These are phyloP conservation scores for Pristionchus exspectatus DNA, from an alignment of 2,888 invertebrate species.

Conservation along the genomic window DNA sequence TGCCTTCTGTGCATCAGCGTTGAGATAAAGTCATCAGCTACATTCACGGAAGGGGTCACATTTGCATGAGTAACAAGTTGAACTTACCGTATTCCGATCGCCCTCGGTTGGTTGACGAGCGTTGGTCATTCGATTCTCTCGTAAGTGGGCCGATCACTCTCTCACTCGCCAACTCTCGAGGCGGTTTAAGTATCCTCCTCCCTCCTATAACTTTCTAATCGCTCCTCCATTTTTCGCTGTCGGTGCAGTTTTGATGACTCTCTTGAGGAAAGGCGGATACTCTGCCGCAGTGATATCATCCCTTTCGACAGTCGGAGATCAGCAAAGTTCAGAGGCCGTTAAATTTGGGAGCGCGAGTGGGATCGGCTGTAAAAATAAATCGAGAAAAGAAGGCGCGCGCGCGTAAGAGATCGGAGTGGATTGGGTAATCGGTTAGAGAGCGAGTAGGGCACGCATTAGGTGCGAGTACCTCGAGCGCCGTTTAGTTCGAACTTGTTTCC, in stretches of 20 bases:
- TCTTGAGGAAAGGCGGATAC: background rate
- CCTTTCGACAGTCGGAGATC: background rate
- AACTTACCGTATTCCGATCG: background rate
- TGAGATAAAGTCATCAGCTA: background rate
- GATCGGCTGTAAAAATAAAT: background rate
- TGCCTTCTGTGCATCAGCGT: background rate
- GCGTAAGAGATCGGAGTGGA: background rate
- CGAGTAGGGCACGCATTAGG: background rate
- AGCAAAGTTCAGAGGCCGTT: background rate
- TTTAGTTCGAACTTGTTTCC: background rate
- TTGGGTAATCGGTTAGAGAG: background rate
- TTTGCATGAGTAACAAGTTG: background rate
- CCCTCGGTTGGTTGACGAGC: background rate
- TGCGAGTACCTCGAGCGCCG: background rate
- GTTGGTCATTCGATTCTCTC: background rate
- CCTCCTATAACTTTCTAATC: slow-evolving; percentile 13
- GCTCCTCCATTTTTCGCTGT: background rate
- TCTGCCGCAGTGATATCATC: background rate
- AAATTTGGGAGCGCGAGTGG: background rate
- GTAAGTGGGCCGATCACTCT: background rate
- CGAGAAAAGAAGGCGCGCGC: background rate
- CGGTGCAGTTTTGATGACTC: slow-evolving; percentile 8
- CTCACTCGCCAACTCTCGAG: background rate
- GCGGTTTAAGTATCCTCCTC: background rate
- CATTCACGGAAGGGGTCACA: background rate